Conservation (phyloP, 1,140 invertebrate species). For the Ceratosolen solmsi region DNA sequence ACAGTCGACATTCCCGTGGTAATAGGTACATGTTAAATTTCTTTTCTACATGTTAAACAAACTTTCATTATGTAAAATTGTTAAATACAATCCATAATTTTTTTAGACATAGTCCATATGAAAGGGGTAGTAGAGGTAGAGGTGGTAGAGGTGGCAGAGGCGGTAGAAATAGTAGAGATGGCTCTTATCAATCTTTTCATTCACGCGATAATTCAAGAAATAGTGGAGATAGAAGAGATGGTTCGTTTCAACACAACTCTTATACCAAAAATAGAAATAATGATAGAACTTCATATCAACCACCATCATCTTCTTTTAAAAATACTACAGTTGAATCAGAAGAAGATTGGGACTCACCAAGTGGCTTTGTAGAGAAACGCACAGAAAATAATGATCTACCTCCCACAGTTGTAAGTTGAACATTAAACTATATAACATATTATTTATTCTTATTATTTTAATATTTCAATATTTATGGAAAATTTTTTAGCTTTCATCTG, state of each 20-base stretch:
- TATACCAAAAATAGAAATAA: conserved; percentile 19
- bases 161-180: conserved; percentile 11
- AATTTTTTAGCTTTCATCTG: background rate
- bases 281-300: conserved; percentile 1
- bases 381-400: conserved; percentile 1
- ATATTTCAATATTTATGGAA: background rate
- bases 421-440: background rate
- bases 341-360: conserved; percentile 49
- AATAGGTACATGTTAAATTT: conserved; percentile 36
- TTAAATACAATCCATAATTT: conserved; percentile 19
- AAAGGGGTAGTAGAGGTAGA: conserved; percentile 35
- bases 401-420: conserved; percentile 5
- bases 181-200: conserved; percentile 10
- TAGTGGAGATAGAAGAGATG: conserved; percentile 30
- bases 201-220: conserved; percentile 36
- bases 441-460: background rate
- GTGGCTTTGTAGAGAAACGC: conserved; percentile 12
- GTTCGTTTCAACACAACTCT: background rate
- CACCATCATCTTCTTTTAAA: conserved; percentile 2
- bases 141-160: conserved; percentile 32
- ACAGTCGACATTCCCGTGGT: conserved; percentile 42
- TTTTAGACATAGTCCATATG: conserved; percentile 44
- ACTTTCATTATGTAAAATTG: background rate
- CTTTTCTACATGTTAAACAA: background rate
- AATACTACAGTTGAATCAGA: conserved; percentile 12